Percentiles rank a stretch among this genome's conserved stretches.
phyloP scores from a whole-genome alignment of 2,888 invertebrate species.

The Micoletzkya japonica region DNA sequence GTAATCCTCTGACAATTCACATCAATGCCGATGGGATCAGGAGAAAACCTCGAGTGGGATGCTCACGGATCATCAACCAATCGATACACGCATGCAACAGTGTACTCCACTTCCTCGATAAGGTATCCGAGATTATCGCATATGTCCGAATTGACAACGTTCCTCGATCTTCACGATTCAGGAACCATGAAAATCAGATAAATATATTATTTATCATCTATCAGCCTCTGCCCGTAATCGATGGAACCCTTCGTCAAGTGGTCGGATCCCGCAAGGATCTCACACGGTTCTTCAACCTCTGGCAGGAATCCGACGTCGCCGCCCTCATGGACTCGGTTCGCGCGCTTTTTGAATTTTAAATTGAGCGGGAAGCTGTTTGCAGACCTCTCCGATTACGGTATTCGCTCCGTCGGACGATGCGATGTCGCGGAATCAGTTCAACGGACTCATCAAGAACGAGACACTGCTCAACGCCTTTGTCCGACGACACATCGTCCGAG shows the following conservation, averaged over 20 bases:
- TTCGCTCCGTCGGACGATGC: conserved; percentile 29
- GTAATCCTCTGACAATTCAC: conserved; percentile 15
- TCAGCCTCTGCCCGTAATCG: conserved; percentile 28
- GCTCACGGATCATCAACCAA: conserved; percentile 15
- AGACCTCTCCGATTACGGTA: conserved; percentile 28
- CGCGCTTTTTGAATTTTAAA: background rate
- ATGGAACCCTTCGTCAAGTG: conserved; percentile 1
- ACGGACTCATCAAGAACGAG: conserved; percentile 17
- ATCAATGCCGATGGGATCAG: background rate
- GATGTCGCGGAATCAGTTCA: conserved; percentile 26
- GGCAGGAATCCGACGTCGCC: conserved; percentile 15
- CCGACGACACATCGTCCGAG: conserved; percentile 27
- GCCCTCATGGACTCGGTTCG: conserved; percentile 10
- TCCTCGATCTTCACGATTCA: too few relatives aligned
- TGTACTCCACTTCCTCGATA: conserved; percentile 27
- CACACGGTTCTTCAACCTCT: conserved; percentile 18
- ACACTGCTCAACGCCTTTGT: conserved; percentile 24
- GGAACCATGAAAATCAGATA: too few relatives aligned
- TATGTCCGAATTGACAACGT: background rate
- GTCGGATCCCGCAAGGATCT: conserved; percentile 16
- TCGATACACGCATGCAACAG: conserved; percentile 23
- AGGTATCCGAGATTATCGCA: background rate
- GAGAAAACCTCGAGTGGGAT: background rate
- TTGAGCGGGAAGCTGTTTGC: background rate
- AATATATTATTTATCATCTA: too few relatives aligned